Conservation (phyloP, 2,797 vertebrate species). For the Ambastaia sidthimunki region DNA sequence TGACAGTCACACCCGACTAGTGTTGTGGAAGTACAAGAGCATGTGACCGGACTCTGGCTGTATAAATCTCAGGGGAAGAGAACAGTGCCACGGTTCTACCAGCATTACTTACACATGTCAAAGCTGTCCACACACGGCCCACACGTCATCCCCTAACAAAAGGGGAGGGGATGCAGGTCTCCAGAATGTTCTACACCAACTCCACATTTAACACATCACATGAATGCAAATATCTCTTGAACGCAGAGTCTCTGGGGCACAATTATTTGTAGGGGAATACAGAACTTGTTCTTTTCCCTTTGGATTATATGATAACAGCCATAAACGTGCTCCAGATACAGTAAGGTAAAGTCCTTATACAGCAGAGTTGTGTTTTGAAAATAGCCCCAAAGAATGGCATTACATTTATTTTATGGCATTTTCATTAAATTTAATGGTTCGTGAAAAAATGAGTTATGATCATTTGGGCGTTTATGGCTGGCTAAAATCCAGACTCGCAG, state of each 20-base stretch:
- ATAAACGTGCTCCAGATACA: constrained; percentile 46
- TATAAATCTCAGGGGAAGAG: constrained; percentile 58
- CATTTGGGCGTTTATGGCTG: constrained; percentile 47
- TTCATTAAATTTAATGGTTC: constrained; percentile 59
- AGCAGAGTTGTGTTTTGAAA: constrained; percentile 54
- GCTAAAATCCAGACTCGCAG: constrained; percentile 59
- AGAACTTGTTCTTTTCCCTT: constrained; percentile 36
- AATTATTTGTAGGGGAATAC: constrained; percentile 50
- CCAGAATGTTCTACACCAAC: constrained; percentile 42
- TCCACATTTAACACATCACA: constrained; percentile 51
- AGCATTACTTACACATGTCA: constrained; percentile 54
- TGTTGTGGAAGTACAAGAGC: constrained; percentile 58
- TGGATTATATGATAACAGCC: constrained; percentile 44
- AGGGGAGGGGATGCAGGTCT: constrained; percentile 33
- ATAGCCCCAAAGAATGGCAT: constrained; percentile 45
- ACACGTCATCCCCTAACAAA: constrained; percentile 49
- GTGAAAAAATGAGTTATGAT: constrained; percentile 54
- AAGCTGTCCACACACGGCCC: constrained; percentile 50
- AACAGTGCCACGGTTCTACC: constrained; percentile 45
- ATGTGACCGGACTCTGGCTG: constrained; percentile 46
- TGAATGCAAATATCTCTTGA: constrained; percentile 60
- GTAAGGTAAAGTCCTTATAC: constrained; percentile 51
- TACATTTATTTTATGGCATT: constrained; percentile 53
- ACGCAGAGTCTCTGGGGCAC: constrained; percentile 44
- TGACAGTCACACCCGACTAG: constrained; percentile 64